Evolutionary conservation across 2,888 invertebrate genomes (phyloP), one percentile per base, ranked within the genome.

Genomic region (Neocrepidodera transversa): DNA sequence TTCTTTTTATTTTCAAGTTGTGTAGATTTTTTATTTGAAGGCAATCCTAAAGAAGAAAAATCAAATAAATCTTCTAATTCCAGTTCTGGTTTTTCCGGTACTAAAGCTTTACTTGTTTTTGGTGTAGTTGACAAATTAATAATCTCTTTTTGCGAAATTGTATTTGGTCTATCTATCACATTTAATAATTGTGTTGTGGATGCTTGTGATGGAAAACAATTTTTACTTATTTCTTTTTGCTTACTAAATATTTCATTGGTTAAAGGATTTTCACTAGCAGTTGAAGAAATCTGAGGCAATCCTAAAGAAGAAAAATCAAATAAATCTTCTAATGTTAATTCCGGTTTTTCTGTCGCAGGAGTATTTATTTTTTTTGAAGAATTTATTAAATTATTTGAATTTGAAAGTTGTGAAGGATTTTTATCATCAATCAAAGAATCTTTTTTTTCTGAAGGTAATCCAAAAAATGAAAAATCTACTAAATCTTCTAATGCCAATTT

Each of bases 251-350:
- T 23, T n/a, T n/a, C n/a, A n/a, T n/a, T n/a, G n/a, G n/a, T n/a
- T n/a, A n/a, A n/a, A n/a, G n/a, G n/a, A n/a, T n/a, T n/a, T n/a
- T n/a, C n/a, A n/a, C n/a, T n/a, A 5, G 3, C 6, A 23, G 4
- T 23, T 23, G 6, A 3, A 6, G 6, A 5, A 11, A 36, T 35
- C 14, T 48, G 35, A 6, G 42, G 10, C 30, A 55, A 14, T 10
- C 54, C 63, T 47, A 66, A 60, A 20, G 54, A 54, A 11, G 62
- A 66, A 36, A 64, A 57, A 43, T 62, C 67, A 50, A 56, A 65
- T 26, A 65, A 52, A 55, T 65, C 65, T 14, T 61, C 60, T 3
- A 64, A 40, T 43, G 51, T 43, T 2, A 50, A 14, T 17, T 40
- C 35, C 8, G 17, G 2, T 13, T 17, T 38, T 8, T 38, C 5